Conservation (phyloP, 2,797 vertebrate genomes). For the Peromyscus attwateri region DNA sequence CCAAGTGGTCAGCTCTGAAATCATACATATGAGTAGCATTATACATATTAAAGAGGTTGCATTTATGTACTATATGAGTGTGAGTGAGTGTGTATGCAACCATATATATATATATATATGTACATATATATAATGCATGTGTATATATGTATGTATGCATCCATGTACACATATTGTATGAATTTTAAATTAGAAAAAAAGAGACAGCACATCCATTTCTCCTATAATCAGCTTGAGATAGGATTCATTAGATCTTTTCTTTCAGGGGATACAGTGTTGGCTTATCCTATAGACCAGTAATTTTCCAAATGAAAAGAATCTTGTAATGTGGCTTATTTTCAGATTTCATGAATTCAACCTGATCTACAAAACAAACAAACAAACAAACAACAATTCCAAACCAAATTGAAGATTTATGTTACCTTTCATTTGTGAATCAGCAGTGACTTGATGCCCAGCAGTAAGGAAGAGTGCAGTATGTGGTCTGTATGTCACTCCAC, state of each 20-base stretch:
- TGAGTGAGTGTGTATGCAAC: background rate
- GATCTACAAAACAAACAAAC: slow-evolving; percentile 12
- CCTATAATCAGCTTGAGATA: background rate
- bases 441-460: background rate
- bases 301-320: background rate
- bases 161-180: background rate
- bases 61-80: background rate
- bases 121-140: background rate
- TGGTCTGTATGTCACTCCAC: background rate
- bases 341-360: background rate
- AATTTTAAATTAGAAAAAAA: too few relatives aligned
- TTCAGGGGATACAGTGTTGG: background rate
- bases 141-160: background rate
- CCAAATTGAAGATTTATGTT: background rate
- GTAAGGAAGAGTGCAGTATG: background rate
- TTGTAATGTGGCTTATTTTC: background rate
- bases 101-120: too few relatives aligned
- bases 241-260: slow-evolving; percentile 14
- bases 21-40: background rate
- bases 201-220: background rate
- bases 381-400: slow-evolving; percentile 5
- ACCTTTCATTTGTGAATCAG: background rate
- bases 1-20: background rate
- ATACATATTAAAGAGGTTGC: background rate
- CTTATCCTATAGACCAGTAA: background rate